Evolutionary conservation across 2,113 vertebrate species (phyloP), one percentile per base, ranked within the genome.

Genomic region (Dicentrarchus labrax): DNA sequence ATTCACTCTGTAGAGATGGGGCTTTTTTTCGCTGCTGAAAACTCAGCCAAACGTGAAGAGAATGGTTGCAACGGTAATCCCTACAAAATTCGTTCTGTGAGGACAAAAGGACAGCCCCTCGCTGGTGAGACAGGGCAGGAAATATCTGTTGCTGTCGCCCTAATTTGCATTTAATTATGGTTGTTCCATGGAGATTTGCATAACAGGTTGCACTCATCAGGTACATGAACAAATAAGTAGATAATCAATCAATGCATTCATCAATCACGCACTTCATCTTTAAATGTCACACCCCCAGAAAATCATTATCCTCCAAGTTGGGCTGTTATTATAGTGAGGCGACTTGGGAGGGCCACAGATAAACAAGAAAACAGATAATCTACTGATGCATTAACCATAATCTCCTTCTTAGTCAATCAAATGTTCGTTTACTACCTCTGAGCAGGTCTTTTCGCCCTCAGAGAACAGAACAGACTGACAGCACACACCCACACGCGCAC

Each of bases 121-220:
- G 5, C 61, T 15, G 66, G 41, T 15, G 48, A 86, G 47, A 86
- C 45, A 24, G 57, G 61, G 72, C 75, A 85, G 83, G 82, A 87
- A 86, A 84, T 80, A 83, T 91, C 75, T 81, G 53, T 69, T 17
- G 64, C 86, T 7, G 41, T 74, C 74, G 60, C 71, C 67, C 80
- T 90, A 79, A 94, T 94, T 93, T 94, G 90, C 90, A 92, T 94
- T 92, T 94, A 90, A 94, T 92, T 87, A 94, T 22, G 71, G 82
- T 53, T 61, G 78, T 64, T 86, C 76, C 80, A 61, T 12, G 2
- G 79, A 43, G 65, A 93, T 91, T 91, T 94, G 88, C 91, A 92
- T 90, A 92, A 89, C 89, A 88, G 86, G 90, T 89, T 88, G 86
- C 79, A 62, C 83, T 91, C 88, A 78, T 94, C 88, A 83, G 82